Base-by-base conservation (phyloP, 2,113 vertebrate genomes). In the Stigmatopora nigra region DNA sequence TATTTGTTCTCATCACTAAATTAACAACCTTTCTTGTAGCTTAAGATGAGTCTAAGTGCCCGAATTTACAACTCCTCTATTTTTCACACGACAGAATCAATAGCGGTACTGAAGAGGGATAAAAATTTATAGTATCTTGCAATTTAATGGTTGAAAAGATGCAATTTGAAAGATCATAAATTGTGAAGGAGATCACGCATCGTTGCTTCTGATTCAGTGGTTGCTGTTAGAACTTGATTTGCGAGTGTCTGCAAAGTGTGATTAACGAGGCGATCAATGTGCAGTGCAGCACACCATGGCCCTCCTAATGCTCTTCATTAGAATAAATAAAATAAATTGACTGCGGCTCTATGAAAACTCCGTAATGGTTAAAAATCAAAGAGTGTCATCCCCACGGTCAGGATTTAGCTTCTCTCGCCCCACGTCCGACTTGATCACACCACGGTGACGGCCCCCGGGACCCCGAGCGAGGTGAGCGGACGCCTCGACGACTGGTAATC, bases 141-240 rank as follows among this genome's bases (percentile, higher is more conserved):
- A 99, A 99, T 99, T 99, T 99, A 99, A 99, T 99, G 97, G 97
- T 98, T 99, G 97, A 99, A 99, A 98, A 99, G 97, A 99, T 98
- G 96, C 97, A 97, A 97, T 98, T 99, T 97, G 94, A 99, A 95
- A 99, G 96, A 99, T 98, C 96, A 99, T 99, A 99, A 99, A 99
- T 99, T 98, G 97, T 98, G 95, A 97, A 99, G 97, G 96, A 95
- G 94, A 94, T 95, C 91, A 95, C 92, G 97, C 95, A 97, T 95
- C 93, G 94, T 96, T 98, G 97, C 93, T 89, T 85, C 94, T 98
- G 97, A 98, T 99, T 97, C 97, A 98, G 93, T 93, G 94, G 95
- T 95, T 93, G 96, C 96, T 96, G 96, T 96, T 97, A 94, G 97
- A 90, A 94, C 93, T 95, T 99, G 97, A 99, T 99, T 99, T 98